Conservation (phyloP, 2,113 vertebrate species). For the Rhodinocichla rosea region DNA sequence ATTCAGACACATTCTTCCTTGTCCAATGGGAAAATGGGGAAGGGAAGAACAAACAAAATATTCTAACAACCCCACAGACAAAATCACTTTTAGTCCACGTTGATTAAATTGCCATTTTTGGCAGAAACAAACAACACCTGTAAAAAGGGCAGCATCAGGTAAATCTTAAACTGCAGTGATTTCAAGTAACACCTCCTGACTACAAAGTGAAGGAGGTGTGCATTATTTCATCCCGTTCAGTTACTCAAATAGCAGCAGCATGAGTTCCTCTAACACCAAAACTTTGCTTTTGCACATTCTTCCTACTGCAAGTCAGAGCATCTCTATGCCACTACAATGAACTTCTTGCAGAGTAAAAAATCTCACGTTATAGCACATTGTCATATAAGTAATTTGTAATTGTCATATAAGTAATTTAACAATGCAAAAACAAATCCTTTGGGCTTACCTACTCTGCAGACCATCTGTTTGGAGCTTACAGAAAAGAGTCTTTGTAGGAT, state of each 20-base stretch:
- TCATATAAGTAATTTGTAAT: background rate
- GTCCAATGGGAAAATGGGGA: background rate
- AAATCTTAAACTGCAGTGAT: background rate
- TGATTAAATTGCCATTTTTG: background rate
- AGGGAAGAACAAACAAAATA: background rate
- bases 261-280: background rate
- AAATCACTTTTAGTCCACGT: background rate
- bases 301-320: background rate
- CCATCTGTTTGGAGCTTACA: background rate
- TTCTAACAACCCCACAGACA: background rate
- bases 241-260: background rate
- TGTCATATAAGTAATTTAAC: background rate
- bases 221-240: background rate
- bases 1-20: background rate
- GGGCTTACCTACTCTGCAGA: background rate
- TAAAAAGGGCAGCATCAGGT: background rate
- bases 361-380: background rate
- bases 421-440: background rate
- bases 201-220: background rate
- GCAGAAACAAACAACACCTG: background rate
- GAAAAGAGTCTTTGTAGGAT: background rate
- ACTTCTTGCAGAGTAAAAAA: background rate
- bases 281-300: background rate
- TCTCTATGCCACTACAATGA: background rate
- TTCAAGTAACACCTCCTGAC: background rate